These are phyloP conservation scores for Clinocottus analis DNA, from an alignment of 2,113 vertebrate species.

Conservation along the genomic window DNA sequence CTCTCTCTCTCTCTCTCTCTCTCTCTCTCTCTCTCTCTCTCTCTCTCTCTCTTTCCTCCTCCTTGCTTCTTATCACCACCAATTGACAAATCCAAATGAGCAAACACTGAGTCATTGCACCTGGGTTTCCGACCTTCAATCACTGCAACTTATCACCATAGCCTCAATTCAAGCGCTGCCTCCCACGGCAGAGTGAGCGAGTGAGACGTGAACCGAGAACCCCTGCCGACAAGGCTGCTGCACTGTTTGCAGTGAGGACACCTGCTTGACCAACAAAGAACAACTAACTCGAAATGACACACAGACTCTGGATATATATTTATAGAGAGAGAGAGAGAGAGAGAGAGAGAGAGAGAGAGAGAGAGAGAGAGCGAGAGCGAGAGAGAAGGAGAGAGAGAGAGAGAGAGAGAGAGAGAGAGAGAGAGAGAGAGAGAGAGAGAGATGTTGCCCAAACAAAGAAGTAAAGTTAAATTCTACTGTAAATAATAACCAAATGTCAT, in stretches of 20 bases:
- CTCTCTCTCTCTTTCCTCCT: conserved; percentile 15
- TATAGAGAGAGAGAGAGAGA: too few relatives aligned
- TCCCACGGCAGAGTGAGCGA: conserved; percentile 27
- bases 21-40: conserved; percentile 13
- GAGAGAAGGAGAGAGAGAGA: too few relatives aligned
- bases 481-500: too few relatives aligned
- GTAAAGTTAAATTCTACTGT: too few relatives aligned
- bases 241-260: conserved; percentile 4
- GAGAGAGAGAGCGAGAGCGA: too few relatives aligned
- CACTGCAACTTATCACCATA: conserved; percentile 62
- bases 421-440: too few relatives aligned
- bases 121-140: conserved; percentile 72
- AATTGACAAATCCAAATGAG: conserved; percentile 70
- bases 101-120: conserved; percentile 78
- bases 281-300: conserved; percentile 12
- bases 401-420: too few relatives aligned
- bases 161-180: conserved; percentile 47
- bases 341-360: too few relatives aligned
- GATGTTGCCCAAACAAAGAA: too few relatives aligned
- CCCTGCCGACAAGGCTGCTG: not conserved
- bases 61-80: conserved; percentile 52
- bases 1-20: conserved; percentile 15
- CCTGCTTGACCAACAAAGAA: not conserved
- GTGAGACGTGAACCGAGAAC: conserved; percentile 10
- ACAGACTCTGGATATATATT: too few relatives aligned